Conservation (phyloP, 2,797 vertebrate genomes). For the Adrianichthys oophorus region DNA sequence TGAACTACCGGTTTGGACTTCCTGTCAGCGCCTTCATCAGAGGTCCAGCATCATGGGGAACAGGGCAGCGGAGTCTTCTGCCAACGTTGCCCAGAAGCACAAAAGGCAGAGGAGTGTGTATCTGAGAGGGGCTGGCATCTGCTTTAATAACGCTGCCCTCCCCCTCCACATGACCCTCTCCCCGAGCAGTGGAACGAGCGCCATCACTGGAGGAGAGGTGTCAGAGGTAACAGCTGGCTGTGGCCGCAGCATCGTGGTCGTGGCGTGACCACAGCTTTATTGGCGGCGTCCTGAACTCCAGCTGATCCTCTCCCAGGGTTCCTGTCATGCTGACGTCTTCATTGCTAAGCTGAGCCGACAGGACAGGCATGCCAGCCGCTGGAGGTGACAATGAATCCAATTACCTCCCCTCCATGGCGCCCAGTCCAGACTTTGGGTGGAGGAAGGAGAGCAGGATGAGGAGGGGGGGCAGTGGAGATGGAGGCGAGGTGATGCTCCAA, state of each 20-base stretch:
- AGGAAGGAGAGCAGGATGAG: slow-evolving; percentile 27
- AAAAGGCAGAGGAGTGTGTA: slow-evolving; percentile 41
- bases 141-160: slow-evolving; percentile 58
- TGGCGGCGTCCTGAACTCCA: slow-evolving; percentile 89
- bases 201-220: slow-evolving; percentile 38
- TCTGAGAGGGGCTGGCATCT: slow-evolving; percentile 56
- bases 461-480: slow-evolving; percentile 15
- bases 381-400: slow-evolving; percentile 99
- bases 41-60: slow-evolving; percentile 38
- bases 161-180: slow-evolving; percentile 3
- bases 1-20: slow-evolving; percentile 50
- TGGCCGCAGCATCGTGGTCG: slow-evolving; percentile 76
- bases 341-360: slow-evolving; percentile 98
- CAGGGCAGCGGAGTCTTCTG: slow-evolving; percentile 40
- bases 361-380: slow-evolving; percentile 93
- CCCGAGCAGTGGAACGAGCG: slow-evolving; percentile 39
- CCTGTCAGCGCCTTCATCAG: slow-evolving; percentile 59
- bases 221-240: slow-evolving; percentile 89
- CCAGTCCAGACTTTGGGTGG: slow-evolving; percentile 77
- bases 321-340: slow-evolving; percentile 99
- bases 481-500: background rate
- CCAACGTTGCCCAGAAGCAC: slow-evolving; percentile 55
- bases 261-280: slow-evolving; percentile 87
- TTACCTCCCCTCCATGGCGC: slow-evolving; percentile 96
- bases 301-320: slow-evolving; percentile 96